Evolutionary conservation across 2,113 vertebrate genomes (phyloP).

Genomic region (Aplodontia rufa): DNA sequence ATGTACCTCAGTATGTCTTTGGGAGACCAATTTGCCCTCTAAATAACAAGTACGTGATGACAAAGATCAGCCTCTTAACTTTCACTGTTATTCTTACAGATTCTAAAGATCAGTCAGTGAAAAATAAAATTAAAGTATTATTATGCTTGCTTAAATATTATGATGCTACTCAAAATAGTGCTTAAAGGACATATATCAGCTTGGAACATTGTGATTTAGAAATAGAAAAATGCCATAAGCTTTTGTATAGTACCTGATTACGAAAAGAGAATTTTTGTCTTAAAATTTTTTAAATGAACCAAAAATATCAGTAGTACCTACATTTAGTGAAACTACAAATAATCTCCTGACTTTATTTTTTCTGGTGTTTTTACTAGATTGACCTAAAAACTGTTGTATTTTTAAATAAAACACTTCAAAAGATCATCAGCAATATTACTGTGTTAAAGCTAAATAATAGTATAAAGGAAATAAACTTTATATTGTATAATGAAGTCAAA

Average conservation of each 20-base stretch:
- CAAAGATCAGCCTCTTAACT: neutral
- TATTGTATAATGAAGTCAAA: neutral
- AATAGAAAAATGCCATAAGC: neutral
- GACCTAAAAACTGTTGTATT: neutral
- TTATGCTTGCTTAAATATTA: neutral
- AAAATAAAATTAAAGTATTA: neutral
- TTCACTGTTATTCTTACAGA: neutral
- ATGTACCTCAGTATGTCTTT: neutral
- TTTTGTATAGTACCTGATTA: neutral
- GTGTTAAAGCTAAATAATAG: neutral
- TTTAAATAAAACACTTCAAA: neutral
- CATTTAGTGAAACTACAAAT: neutral
- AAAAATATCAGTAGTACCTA: neutral
- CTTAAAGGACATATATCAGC: neutral
- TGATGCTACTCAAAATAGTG: neutral
- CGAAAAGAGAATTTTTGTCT: neutral
- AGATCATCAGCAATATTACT: neutral
- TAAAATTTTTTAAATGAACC: neutral
- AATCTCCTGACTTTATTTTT: neutral
- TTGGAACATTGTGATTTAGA: neutral
- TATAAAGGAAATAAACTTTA: neutral
- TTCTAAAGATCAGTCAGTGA: neutral
- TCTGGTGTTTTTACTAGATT: neutral
- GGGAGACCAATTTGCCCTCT: neutral
- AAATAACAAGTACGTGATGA: neutral